Evolutionary conservation across 2,888 invertebrate genomes (phyloP).

Genomic region (Ditylenchus weischeri): DNA sequence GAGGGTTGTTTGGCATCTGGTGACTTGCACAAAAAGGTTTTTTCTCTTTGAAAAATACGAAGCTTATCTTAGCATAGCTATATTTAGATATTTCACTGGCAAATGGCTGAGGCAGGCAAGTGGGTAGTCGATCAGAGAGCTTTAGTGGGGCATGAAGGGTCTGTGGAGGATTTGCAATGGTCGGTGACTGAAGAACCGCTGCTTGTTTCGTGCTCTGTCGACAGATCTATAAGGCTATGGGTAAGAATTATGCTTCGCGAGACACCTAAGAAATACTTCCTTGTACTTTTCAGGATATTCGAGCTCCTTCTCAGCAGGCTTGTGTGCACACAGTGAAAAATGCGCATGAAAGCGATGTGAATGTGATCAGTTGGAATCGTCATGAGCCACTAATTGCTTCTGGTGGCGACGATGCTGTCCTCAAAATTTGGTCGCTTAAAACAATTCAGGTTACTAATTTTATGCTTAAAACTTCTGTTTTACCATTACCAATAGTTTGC

Average conservation of each 20-base stretch:
- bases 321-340: slow-evolving; percentile 82
- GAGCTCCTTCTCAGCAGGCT: slow-evolving; percentile 79
- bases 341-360: slow-evolving; percentile 87
- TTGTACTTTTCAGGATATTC: slow-evolving; percentile 67
- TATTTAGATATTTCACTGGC: slow-evolving; percentile 83
- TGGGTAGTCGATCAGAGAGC: slow-evolving; percentile 91
- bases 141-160: slow-evolving; percentile 79
- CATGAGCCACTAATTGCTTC: slow-evolving; percentile 74
- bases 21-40: slow-evolving; percentile 34
- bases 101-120: slow-evolving; percentile 71
- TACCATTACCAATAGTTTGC: neutral
- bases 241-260: too few relatives aligned
- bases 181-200: slow-evolving; percentile 88
- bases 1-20: slow-evolving; percentile 65
- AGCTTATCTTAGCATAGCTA: neutral
- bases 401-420: slow-evolving; percentile 90
- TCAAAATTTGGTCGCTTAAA: slow-evolving; percentile 92
- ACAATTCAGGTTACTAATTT: slow-evolving; percentile 68
- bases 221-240: slow-evolving; percentile 80
- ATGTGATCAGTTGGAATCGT: slow-evolving; percentile 95
- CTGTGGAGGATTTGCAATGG: slow-evolving; percentile 98
- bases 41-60: too few relatives aligned
- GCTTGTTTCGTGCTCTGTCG: slow-evolving; percentile 65
- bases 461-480: slow-evolving; percentile 12
- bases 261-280: too few relatives aligned